Evolutionary conservation across 1,140 invertebrate species (phyloP).

Genomic region (Micrasema minimum): DNA sequence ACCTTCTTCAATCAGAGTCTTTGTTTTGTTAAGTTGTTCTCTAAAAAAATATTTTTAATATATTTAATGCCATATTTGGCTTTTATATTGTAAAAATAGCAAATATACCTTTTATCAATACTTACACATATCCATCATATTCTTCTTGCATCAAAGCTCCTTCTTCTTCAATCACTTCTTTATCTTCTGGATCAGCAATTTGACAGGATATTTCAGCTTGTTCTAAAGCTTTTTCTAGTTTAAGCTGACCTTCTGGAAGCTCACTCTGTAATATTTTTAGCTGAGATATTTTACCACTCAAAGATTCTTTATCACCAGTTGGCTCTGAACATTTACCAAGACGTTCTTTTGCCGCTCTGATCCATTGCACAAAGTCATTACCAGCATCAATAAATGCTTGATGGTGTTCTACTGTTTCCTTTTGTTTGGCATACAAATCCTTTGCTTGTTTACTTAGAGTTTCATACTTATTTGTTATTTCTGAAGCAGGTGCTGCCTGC

Average conservation of each 20-base stretch:
- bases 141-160: slow-evolving; percentile 88
- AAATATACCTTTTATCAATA: slow-evolving; percentile 56
- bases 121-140: slow-evolving; percentile 83
- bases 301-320: slow-evolving; percentile 91
- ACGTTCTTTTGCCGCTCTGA: slow-evolving; percentile 87
- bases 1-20: slow-evolving; percentile 85
- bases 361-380: slow-evolving; percentile 92
- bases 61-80: no score
- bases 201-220: slow-evolving; percentile 85
- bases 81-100: no score
- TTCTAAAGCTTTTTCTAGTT: slow-evolving; percentile 83
- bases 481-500: slow-evolving; percentile 85
- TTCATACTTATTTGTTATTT: slow-evolving; percentile 91
- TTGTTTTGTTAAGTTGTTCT: slow-evolving; percentile 81
- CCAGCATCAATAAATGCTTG: slow-evolving; percentile 91
- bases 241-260: slow-evolving; percentile 81
- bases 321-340: slow-evolving; percentile 94
- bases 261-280: slow-evolving; percentile 86
- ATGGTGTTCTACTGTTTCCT: slow-evolving; percentile 89
- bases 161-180: slow-evolving; percentile 92
- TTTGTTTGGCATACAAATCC: slow-evolving; percentile 90
- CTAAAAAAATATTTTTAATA: slow-evolving; percentile 58
- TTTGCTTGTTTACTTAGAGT: slow-evolving; percentile 89
- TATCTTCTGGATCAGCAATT: slow-evolving; percentile 85
- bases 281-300: slow-evolving; percentile 86